Percentiles rank a stretch among this genome's conserved stretches.
Evolutionary conservation across 2,888 invertebrate genomes (phyloP).

Genomic region (Arctia plantaginis): DNA sequence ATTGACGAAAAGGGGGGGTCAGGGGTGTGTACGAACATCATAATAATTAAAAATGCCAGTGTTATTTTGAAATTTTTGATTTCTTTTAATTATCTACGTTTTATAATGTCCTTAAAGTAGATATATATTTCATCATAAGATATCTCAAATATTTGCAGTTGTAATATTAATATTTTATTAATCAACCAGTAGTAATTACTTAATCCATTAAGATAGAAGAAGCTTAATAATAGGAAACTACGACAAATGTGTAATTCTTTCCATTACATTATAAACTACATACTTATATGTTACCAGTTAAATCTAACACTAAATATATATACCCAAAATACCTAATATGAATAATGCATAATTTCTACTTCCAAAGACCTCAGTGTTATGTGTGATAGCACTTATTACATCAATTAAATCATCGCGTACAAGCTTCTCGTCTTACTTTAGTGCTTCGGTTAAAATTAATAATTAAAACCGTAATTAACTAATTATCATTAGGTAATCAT

Average conservation of each 20-base stretch:
- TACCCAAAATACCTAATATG: conserved; percentile 87
- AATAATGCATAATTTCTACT: conserved; percentile 86
- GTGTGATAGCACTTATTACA: conserved; percentile 84
- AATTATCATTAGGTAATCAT: conserved; percentile 85
- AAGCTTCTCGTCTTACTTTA: conserved; percentile 84
- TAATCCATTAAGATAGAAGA: conserved; percentile 86
- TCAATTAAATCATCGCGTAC: conserved; percentile 81
- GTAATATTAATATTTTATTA: conserved; percentile 87
- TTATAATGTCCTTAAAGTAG: conserved; percentile 87
- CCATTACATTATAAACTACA: conserved; percentile 86
- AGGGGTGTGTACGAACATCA: conserved; percentile 60
- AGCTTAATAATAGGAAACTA: conserved; percentile 87
- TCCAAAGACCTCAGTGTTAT: conserved; percentile 82
- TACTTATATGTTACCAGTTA: conserved; percentile 86
- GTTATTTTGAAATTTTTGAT: conserved; percentile 86
- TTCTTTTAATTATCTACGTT: conserved; percentile 88
- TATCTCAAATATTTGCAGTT: conserved; percentile 87
- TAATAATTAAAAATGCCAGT: conserved; percentile 81
- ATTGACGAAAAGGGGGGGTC: conserved; percentile 57
- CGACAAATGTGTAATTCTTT: conserved; percentile 84
- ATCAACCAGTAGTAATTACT: conserved; percentile 86
- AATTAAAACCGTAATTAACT: conserved; percentile 87
- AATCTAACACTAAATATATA: conserved; percentile 84
- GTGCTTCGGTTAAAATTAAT: conserved; percentile 84
- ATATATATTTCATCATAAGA: conserved; percentile 87